Conservation (phyloP, 2,113 vertebrate species). For the Myodes glareolus region DNA sequence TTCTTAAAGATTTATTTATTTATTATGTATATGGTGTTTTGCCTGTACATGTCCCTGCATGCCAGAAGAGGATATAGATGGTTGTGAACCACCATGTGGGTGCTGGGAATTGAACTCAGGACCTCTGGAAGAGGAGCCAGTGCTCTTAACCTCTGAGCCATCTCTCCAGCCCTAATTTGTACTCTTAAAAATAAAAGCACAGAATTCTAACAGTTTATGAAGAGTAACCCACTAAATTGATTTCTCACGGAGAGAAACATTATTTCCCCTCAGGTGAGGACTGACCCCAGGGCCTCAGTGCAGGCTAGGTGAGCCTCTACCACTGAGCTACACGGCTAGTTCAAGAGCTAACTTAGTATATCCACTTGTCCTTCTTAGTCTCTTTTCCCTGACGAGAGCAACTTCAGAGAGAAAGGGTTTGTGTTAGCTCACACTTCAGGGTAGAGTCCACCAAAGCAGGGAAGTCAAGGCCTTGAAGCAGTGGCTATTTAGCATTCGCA, state of each 20-base stretch:
- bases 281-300: background rate
- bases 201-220: background rate
- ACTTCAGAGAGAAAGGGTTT: background rate
- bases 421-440: background rate
- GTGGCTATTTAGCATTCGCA: background rate
- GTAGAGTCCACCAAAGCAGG: background rate
- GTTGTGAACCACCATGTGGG: no score
- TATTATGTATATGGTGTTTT: no score
- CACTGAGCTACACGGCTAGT: background rate
- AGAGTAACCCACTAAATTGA: background rate
- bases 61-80: no score
- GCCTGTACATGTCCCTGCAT: no score
- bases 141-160: no score
- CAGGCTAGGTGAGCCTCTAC: background rate
- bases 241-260: constrained; percentile 8
- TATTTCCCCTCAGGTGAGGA: background rate
- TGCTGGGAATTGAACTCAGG: no score
- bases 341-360: background rate
- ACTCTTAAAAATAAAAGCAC: constrained; percentile 1
- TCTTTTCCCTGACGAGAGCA: background rate
- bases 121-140: no score
- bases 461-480: background rate
- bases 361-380: background rate
- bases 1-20: no score
- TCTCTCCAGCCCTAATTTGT: background rate